Conservation (phyloP, 2,113 vertebrate genomes). For the Xenus cinereus region DNA sequence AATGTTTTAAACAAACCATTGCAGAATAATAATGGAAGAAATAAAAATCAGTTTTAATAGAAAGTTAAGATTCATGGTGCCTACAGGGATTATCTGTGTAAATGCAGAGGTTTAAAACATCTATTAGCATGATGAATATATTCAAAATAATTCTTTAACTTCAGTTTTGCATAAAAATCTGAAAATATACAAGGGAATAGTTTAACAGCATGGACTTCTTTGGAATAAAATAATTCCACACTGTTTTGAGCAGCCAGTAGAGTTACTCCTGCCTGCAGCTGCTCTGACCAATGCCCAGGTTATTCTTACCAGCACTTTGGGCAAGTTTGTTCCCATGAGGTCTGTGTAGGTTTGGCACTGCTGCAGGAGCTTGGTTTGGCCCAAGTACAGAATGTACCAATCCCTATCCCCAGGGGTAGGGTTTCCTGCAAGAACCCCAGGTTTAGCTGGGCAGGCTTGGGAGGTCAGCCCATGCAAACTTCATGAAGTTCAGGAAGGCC, state of each 20-base stretch:
- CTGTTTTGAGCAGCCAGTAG: neutral
- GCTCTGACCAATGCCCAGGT: neutral
- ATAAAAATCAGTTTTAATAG: neutral
- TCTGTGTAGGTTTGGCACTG: neutral
- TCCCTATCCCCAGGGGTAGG: neutral
- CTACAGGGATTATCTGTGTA: neutral
- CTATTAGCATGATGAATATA: neutral
- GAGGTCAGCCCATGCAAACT: neutral
- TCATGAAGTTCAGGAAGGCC: neutral
- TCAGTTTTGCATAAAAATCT: neutral
- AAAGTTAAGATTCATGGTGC: neutral
- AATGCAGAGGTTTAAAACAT: neutral
- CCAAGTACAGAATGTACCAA: neutral
- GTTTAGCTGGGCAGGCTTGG: neutral
- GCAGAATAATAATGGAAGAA: neutral
- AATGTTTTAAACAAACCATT: neutral
- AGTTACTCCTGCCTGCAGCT: neutral
- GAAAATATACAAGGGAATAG: neutral
- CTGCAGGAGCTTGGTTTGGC: neutral
- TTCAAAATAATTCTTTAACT: neutral
- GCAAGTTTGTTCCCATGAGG: neutral
- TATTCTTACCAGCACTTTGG: neutral
- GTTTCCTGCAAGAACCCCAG: neutral
- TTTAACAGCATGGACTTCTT: neutral
- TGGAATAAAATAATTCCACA: neutral